Base-by-base conservation (phyloP, 2,888 invertebrate genomes). In the Ophion slaviceki region DNA sequence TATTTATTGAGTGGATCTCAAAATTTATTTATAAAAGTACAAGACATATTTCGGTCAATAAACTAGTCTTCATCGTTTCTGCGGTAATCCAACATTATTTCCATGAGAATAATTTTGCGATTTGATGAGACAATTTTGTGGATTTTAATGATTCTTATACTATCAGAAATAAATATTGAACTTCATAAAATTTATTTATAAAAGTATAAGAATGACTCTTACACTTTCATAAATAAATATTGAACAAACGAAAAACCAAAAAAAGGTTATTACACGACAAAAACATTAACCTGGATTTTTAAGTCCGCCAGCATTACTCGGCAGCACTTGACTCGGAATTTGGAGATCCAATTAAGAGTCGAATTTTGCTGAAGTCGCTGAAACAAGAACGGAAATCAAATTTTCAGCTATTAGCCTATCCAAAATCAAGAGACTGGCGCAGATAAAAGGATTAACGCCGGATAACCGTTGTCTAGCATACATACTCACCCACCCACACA, bases 331-430 rank as follows among this genome's bases (percentile, higher is more conserved):
- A 76, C n/a, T 53, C 47, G 7, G n/a, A 53, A 64, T 28, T 32
- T 66, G 24, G 53, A 66, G 75, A 76, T 76, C 53, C 64, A 76
- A 76, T 76, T 76, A 66, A 64, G 75, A 76, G 47, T 53, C n/a
- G 64, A n/a, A 2, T 53, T 17, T 10, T 53, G 17, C n/a, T 53
- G 53, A 17, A 53, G 53, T 53, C 17, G 17, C 53, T 53, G 4
- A 53, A 53, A 53, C 17, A 5, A 53, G 17, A n/a, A 24, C 45
- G 68, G 20, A 14, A 20, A 45, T 24, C 11, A 11, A 45, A 47
- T 45, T 20, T 8, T n/a, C 11, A 47, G 2, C 45, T 68, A 45
- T 68, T 45, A 40, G 36, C 36, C 45, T 11, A 24, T 45, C 40
- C 4, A 53, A 53, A 53, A 53, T 53, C 14, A 68, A 68, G 11